Evolutionary conservation across 2,888 invertebrate species (phyloP), one percentile per base, ranked within the genome.

Genomic region (Maniola hyperantus): DNA sequence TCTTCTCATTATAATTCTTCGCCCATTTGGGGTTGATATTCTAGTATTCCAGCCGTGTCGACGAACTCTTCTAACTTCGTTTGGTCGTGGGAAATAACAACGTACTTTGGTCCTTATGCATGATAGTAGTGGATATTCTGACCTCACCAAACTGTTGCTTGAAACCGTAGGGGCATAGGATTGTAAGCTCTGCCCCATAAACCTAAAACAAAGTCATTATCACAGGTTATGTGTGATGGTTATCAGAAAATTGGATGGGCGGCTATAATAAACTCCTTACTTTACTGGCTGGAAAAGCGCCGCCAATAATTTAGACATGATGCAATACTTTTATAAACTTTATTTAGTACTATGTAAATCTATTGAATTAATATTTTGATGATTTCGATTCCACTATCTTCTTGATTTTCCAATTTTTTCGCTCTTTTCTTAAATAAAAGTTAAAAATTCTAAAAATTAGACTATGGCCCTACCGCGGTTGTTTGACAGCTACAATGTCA

Each of bases 51-150:
- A 97, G 0, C 97, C 97, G 72, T 96, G 96, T 8, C 93, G 92
- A 50, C 94, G 94, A 1, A 97, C 93, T 75, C 97, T 93, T 76
- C 93, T 94, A 0, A 94, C 93, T 89, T 97, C 97, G 62, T 93
- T 95, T 0, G 97, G 95, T 54, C 95, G 93, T 0, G 96, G 96
- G 76, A 97, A 97, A 77, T 96, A 93, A 76, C 94, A 93, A 55
- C 96, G 92, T 0, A 96, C 93, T 74, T 93, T 92, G 1, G 84
- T 91, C 75, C 92, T 83, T 46, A 91, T 79, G 6, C 85, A 79
- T 8, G 83, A 80, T 15, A 91, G 61, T 15, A 82, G 81, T 71
- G 82, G 82, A 61, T 71, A 76, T 65, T 90, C 88, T 26, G 89
- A 83, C 59, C 81, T 79, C 0, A 87, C 87, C 67, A 91, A 77